A percentile compares a stretch with the other conserved stretches of the same genome.
Conservation (phyloP, 2,888 invertebrate genomes). For the Macrophya annulata region DNA sequence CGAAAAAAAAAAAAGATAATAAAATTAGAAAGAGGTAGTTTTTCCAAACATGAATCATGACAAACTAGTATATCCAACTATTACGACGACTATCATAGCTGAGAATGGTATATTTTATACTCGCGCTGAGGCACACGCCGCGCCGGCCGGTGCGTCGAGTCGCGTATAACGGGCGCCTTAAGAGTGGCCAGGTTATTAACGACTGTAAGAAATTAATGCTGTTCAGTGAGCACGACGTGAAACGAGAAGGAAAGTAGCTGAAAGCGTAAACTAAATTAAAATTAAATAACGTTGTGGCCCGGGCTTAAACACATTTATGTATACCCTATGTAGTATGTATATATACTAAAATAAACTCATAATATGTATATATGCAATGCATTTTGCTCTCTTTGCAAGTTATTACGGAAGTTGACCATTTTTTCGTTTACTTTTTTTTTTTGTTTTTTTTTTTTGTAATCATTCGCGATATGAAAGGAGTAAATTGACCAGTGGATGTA, state of each 20-base stretch:
- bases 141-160: conserved; percentile 16
- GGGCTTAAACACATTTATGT: conserved; percentile 2
- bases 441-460: not conserved
- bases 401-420: conserved; percentile 1
- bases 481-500: conserved; percentile 3
- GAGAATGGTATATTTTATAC: conserved; percentile 23
- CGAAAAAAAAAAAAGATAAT: not conserved
- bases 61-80: not conserved
- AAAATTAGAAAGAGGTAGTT: not conserved
- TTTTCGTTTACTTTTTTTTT: not conserved
- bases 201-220: conserved; percentile 71
- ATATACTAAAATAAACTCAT: not conserved
- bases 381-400: not conserved
- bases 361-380: not conserved
- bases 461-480: not conserved
- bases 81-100: not conserved
- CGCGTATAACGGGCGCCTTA: not conserved
- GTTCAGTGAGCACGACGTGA: conserved; percentile 69
- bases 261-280: conserved; percentile 75
- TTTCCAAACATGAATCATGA: not conserved
- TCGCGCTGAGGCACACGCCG: conserved; percentile 1
- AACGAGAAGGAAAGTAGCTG: conserved; percentile 73
- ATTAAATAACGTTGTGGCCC: conserved; percentile 69
- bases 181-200: conserved; percentile 59
- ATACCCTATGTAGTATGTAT: too few relatives aligned